phyloP scores from a whole-genome alignment of 2,113 vertebrate genomes.

The Grallaria varia region DNA sequence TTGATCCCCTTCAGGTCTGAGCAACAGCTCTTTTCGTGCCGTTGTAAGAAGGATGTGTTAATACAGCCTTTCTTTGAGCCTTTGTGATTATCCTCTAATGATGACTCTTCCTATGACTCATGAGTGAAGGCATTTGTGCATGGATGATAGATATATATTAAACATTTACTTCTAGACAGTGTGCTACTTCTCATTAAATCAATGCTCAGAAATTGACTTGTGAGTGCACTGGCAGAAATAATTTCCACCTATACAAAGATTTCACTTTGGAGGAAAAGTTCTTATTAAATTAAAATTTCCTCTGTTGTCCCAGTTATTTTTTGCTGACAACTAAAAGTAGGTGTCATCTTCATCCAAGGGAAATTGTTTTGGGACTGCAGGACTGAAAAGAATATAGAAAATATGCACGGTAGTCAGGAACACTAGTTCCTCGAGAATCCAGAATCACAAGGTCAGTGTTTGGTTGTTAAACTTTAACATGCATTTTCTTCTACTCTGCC shows the following conservation, averaged over 20 bases:
- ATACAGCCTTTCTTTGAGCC: not conserved
- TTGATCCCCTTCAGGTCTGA: not conserved
- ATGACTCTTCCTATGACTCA: not conserved
- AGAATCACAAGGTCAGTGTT: not conserved
- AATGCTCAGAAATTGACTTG: not conserved
- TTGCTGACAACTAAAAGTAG: not conserved
- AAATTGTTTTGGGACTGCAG: not conserved
- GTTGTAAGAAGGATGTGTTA: not conserved
- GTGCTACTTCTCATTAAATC: conserved; percentile 47
- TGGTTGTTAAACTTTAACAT: not conserved
- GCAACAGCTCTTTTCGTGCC: not conserved
- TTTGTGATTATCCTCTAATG: not conserved
- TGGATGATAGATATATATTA: conserved; percentile 10
- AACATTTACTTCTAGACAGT: conserved; percentile 44
- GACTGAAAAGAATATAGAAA: not conserved
- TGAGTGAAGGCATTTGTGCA: conserved; percentile 11
- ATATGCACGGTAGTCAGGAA: not conserved
- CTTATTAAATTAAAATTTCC: conserved; percentile 36
- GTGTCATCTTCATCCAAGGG: not conserved
- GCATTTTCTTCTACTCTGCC: not conserved
- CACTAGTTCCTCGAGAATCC: not conserved
- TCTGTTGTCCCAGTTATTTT: not conserved
- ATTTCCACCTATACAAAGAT: conserved; percentile 54
- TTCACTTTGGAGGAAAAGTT: conserved; percentile 30
- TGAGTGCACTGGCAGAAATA: conserved; percentile 32